phyloP scores from a whole-genome alignment of 2,888 invertebrate species.

The Amblyteles armatorius region DNA sequence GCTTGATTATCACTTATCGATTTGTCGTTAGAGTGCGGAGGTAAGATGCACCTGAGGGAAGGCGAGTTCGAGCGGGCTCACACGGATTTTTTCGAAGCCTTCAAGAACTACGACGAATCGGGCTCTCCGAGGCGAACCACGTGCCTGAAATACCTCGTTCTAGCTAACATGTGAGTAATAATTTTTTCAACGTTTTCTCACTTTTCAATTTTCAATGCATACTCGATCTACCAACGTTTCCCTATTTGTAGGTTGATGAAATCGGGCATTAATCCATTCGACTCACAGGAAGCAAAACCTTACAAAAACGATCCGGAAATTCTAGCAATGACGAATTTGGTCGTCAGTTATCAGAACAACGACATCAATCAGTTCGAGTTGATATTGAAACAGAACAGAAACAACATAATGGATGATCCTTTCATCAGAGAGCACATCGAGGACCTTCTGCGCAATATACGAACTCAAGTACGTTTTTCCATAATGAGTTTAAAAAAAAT shows the following conservation, averaged over 20 bases:
- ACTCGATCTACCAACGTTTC: slow-evolving; percentile 16
- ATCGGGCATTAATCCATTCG: slow-evolving; percentile 99
- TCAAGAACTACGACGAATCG: slow-evolving; percentile 99
- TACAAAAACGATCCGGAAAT: slow-evolving; percentile 99
- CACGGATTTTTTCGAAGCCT: slow-evolving; percentile 99
- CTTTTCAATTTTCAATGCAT: slow-evolving; percentile 20
- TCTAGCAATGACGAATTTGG: slow-evolving; percentile 99
- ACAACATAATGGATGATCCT: slow-evolving; percentile 99
- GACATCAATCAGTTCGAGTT: slow-evolving; percentile 99
- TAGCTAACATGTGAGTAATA: slow-evolving; percentile 95
- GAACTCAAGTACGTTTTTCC: slow-evolving; percentile 87
- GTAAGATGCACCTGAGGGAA: slow-evolving; percentile 99
- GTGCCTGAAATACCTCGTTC: slow-evolving; percentile 98
- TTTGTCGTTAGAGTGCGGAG: slow-evolving; percentile 93
- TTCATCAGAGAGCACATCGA: slow-evolving; percentile 99
- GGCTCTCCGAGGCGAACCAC: slow-evolving; percentile 98
- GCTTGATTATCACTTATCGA: not conserved
- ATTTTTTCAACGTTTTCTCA: not conserved
- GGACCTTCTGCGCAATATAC: slow-evolving; percentile 97
- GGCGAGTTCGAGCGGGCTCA: slow-evolving; percentile 99
- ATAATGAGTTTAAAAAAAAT: slow-evolving; percentile 18
- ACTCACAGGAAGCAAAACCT: slow-evolving; percentile 99
- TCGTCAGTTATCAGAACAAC: slow-evolving; percentile 98
- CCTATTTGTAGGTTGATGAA: slow-evolving; percentile 94
- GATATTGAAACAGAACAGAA: slow-evolving; percentile 96